phyloP scores from a whole-genome alignment of 2,113 vertebrate genomes.

The Paramormyrops kingsleyae region DNA sequence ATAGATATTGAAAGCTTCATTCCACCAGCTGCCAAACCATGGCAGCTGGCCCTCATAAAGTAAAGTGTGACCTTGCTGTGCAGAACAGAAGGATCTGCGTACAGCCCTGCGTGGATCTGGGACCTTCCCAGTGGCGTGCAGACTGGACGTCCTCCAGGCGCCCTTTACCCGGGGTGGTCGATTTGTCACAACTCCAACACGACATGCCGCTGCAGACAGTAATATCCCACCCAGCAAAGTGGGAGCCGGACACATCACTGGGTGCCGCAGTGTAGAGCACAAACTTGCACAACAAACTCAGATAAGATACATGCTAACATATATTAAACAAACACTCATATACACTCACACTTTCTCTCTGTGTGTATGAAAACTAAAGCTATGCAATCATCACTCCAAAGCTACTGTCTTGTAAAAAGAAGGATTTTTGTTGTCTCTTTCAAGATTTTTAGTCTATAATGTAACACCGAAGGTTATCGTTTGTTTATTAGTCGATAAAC shows the following conservation, averaged over 20 bases:
- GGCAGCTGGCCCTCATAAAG: neutral
- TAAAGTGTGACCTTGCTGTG: neutral
- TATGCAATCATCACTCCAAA: neutral
- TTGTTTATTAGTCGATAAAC: neutral
- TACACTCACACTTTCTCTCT: neutral
- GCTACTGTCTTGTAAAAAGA: neutral
- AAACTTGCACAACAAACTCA: neutral
- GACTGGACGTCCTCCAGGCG: conserved; percentile 2
- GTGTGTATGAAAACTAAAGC: neutral
- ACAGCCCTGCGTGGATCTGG: neutral
- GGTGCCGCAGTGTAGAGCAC: neutral
- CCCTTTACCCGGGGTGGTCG: neutral
- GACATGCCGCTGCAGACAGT: conserved; percentile 1
- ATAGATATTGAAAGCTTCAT: neutral
- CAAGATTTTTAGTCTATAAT: neutral
- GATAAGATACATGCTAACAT: neutral
- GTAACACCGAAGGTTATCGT: neutral
- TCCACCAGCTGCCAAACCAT: neutral
- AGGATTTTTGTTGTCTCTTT: neutral
- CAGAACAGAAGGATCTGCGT: neutral
- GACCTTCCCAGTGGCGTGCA: neutral
- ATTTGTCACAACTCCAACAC: neutral
- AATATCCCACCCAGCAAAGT: neutral
- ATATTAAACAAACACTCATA: neutral
- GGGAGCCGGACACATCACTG: neutral